Percentiles rank a stretch among this genome's conserved stretches.
Conservation (phyloP, 2,113 vertebrate species). For the Chinchilla lanigera region DNA sequence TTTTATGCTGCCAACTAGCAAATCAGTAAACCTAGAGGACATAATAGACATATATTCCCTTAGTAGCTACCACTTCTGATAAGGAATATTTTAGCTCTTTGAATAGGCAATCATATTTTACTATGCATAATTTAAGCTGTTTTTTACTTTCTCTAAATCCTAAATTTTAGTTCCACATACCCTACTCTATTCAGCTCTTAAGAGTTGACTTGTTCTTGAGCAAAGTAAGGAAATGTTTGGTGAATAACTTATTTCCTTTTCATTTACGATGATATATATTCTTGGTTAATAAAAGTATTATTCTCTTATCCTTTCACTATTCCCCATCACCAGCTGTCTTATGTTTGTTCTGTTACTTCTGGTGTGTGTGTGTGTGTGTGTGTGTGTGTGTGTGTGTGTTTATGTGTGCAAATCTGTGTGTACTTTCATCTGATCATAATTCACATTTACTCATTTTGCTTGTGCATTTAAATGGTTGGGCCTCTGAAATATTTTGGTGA, state of each 20-base stretch:
- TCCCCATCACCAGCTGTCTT: not conserved
- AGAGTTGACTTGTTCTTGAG: not conserved
- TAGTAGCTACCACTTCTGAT: not conserved
- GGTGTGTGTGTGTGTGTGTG: not conserved
- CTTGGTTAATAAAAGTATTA: not conserved
- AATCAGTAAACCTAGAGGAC: not conserved
- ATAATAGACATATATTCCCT: not conserved
- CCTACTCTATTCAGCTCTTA: not conserved
- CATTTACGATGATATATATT: not conserved
- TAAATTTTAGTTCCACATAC: not conserved
- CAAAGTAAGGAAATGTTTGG: not conserved
- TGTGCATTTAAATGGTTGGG: conserved; percentile 2
- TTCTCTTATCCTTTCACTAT: not conserved
- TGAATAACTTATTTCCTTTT: conserved; percentile 22
- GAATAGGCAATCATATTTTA: not conserved
- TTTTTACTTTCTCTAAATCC: conserved; percentile 30
- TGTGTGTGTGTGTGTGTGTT: not conserved
- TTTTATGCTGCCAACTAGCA: not conserved
- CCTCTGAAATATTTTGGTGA: conserved; percentile 38
- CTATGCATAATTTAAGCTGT: not conserved
- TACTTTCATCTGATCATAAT: conserved; percentile 1
- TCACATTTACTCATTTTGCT: conserved; percentile 47
- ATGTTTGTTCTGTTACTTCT: conserved; percentile 43
- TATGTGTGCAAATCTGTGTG: not conserved
- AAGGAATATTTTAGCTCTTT: conserved; percentile 7